These are phyloP conservation scores for Folsomia candida DNA, from an alignment of 2,888 invertebrate genomes.

Conservation along the genomic window DNA sequence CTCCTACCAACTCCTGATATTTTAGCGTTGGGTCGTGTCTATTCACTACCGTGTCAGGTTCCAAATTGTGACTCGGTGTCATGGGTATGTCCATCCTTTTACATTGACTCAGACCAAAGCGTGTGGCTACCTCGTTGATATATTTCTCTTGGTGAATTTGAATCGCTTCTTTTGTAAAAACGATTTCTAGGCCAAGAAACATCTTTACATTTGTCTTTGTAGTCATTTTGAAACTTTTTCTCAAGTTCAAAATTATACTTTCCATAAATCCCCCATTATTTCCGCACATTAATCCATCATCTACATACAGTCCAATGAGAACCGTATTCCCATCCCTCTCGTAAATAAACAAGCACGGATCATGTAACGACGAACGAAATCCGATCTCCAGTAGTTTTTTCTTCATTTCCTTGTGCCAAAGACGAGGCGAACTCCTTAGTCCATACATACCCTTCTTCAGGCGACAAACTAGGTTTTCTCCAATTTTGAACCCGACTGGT, in stretches of 20 bases:
- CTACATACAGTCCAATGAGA: slow-evolving; percentile 40
- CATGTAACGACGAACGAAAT: slow-evolving; percentile 21
- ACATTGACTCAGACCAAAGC: slow-evolving; percentile 25
- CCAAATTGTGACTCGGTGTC: slow-evolving; percentile 8
- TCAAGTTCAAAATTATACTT: no score
- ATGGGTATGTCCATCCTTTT: slow-evolving; percentile 22
- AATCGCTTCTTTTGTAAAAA: slow-evolving; percentile 5
- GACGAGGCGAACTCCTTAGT: slow-evolving; percentile 46
- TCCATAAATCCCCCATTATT: no score
- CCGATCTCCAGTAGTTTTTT: slow-evolving; percentile 15
- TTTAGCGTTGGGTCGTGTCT: slow-evolving; percentile 10
- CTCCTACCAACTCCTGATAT: slow-evolving; percentile 41
- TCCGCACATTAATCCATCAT: slow-evolving; percentile 34
- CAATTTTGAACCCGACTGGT: slow-evolving; percentile 13
- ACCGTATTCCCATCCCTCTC: no score
- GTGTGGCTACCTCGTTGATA: slow-evolving; percentile 9
- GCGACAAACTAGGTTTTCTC: slow-evolving; percentile 15
- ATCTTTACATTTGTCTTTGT: no score
- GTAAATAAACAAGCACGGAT: slow-evolving; percentile 29
- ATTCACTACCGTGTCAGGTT: neutral
- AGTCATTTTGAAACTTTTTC: no score
- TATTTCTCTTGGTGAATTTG: slow-evolving; percentile 22
- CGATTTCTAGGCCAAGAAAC: slow-evolving; percentile 26
- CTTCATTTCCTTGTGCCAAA: slow-evolving; percentile 39
- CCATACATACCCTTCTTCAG: slow-evolving; percentile 46